These are phyloP conservation scores for Lasioglossum oenotherae DNA, from an alignment of 2,888 invertebrate species.

Conservation along the genomic window DNA sequence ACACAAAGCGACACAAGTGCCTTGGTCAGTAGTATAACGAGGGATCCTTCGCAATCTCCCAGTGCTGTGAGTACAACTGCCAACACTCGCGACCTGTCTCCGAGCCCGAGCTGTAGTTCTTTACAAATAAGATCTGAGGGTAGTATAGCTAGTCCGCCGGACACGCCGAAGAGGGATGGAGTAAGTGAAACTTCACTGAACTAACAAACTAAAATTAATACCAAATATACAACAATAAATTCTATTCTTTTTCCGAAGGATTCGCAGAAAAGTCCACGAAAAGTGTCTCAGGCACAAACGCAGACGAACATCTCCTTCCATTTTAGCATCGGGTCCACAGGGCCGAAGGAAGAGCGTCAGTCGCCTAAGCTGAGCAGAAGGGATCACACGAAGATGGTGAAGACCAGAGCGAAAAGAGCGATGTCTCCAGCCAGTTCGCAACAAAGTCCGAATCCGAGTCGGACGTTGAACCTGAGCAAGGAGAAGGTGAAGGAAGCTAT, in stretches of 20 bases:
- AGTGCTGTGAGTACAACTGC: constrained; percentile 84
- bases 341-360: constrained; percentile 86
- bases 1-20: constrained; percentile 88
- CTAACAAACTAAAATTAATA: background rate
- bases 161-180: constrained; percentile 84
- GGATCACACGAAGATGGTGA: constrained; percentile 84
- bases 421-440: constrained; percentile 84
- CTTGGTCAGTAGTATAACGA: constrained; percentile 87
- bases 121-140: constrained; percentile 85
- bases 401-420: constrained; percentile 83
- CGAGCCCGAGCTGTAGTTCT: constrained; percentile 86
- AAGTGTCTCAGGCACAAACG: constrained; percentile 85
- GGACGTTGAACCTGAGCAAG: constrained; percentile 80
- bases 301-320: constrained; percentile 86
- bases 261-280: constrained; percentile 80
- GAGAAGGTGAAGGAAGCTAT: constrained; percentile 92
- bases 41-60: constrained; percentile 87
- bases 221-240: background rate
- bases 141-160: constrained; percentile 84
- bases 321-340: constrained; percentile 87
- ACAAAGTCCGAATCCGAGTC: constrained; percentile 81
- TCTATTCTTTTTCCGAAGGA: constrained; percentile 74
- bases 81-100: constrained; percentile 86
- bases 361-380: constrained; percentile 87
- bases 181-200: constrained; percentile 42